Evolutionary conservation across 2,797 vertebrate genomes (phyloP), one percentile per base, ranked within the genome.

Genomic region (Lates japonicus): DNA sequence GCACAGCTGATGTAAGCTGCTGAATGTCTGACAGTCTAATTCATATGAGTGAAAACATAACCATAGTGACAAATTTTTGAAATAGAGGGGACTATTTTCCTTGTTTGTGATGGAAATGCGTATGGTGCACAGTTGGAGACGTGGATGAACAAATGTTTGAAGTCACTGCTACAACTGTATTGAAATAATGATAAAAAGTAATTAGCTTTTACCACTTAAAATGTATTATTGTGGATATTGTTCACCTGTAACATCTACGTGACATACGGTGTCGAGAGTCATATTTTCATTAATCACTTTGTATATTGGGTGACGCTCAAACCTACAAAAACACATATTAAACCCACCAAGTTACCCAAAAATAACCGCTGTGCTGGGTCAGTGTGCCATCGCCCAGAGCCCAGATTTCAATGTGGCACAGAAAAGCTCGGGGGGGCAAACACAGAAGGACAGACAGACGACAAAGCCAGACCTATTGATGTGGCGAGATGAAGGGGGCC

Each of bases 381-480:
- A 86, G 76, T 73, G 74, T 70, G 80, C 77, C 78, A 48, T 70
- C 20, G 37, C 54, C 74, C 74, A 33, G 58, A 76, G 65, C 58
- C 11, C 67, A 75, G 77, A 78, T 80, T 86, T 78, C 20, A 84
- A 33, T 55, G 7, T 54, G 72, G 84, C 75, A 86, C 66, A 88
- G 80, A 88, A 87, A 89, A 75, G 82, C 85, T 82, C 17, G 14
- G 60, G n/a, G n/a, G 29, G 67, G 2, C 13, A 79, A 87, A 81
- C 80, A 71, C 65, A 79, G 60, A 74, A 67, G 82, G 62, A 83
- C 66, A 51, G 70, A 81, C 58, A 57, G 82, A 86, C 29, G 67
- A 90, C 86, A 75, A 89, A 88, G 80, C 82, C 78, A 82, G 49
- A 88, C 73, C 88, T 75, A 93, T 91, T 94, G 92, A 95, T 94